Conservation (phyloP, 2,888 invertebrate genomes). For the Microctonus brassicae region DNA sequence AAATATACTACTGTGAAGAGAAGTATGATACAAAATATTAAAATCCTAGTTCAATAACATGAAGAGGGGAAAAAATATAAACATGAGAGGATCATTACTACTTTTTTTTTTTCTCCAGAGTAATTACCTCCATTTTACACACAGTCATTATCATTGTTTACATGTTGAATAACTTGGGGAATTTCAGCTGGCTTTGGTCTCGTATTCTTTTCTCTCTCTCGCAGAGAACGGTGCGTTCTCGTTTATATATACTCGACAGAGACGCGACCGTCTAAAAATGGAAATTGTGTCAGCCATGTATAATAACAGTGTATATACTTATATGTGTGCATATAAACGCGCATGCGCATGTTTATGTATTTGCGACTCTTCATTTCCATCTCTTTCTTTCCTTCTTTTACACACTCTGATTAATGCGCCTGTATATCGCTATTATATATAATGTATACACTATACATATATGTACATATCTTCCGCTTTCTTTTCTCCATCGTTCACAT, state of each 20-base stretch:
- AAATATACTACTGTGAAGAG: not conserved
- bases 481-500: too few species aligned
- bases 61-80: not conserved
- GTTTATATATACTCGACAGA: constrained; percentile 42
- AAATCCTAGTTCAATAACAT: not conserved
- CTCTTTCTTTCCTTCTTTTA: not conserved
- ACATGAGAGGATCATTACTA: too few species aligned
- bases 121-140: not conserved
- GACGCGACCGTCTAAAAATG: constrained; percentile 48
- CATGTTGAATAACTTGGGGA: constrained; percentile 4
- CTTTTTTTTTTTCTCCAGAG: not conserved
- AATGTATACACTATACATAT: too few species aligned
- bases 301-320: constrained; percentile 21
- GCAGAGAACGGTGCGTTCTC: constrained; percentile 43
- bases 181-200: constrained; percentile 19
- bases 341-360: constrained; percentile 8
- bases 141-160: constrained; percentile 31
- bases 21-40: not conserved
- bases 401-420: not conserved
- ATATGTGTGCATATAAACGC: not conserved
- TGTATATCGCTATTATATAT: not conserved
- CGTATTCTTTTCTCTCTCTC: constrained; percentile 25
- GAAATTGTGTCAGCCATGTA: constrained; percentile 48
- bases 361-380: constrained; percentile 1
- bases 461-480: not conserved